Base-by-base conservation (phyloP, 2,888 invertebrate species). In the Xylota sylvarum region DNA sequence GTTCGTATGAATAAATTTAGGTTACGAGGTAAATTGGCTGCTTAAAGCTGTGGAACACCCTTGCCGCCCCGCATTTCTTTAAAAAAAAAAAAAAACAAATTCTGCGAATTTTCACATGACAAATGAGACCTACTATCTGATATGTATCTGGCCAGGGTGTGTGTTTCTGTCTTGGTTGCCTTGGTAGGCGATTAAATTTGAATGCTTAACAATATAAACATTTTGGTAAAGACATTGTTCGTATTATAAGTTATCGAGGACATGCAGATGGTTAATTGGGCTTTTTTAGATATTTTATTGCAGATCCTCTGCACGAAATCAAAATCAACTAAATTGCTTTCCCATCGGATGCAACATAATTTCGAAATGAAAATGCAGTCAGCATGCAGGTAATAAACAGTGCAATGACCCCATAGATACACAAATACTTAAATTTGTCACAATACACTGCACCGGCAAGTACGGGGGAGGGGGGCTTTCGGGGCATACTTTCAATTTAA, bases 1-100 rank as follows among this genome's bases (percentile, higher is more conserved):
- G 48, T 74, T 82, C 73, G 69, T 62, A 74, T 81, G 86, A 87
- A 87, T 82, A 87, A 73, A 78, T 87, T 87, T 82, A 35, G 86
- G 86, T 82, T 87, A 86, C 58, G 82, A 82, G 86, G 86, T 86
- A 86, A 82, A 73, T 69, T 81, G 74, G 40, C 14, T 32, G 4
- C 30, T 69, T n/a, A 35, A n/a, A n/a, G 14, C 10, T 4, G 17
- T 5, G 23, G 4, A 7, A n/a, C 6, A 9, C 27, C 32, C 58
- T 46, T 64, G 37, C 32, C 43, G 14, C n/a, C 14, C 9, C 32
- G 37, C 17, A 6, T 3, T 17, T 27, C 35, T 62, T 76, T 9
- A 14, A 64, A 72, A 62, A 55, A 65, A 72, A 14, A 64, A 72
- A 62, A 55, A 65, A 72, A 67, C 72, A 73, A 83, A 72, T 72